Evolutionary conservation across 1,140 invertebrate genomes (phyloP).

Genomic region (Tetraneura akinire): DNA sequence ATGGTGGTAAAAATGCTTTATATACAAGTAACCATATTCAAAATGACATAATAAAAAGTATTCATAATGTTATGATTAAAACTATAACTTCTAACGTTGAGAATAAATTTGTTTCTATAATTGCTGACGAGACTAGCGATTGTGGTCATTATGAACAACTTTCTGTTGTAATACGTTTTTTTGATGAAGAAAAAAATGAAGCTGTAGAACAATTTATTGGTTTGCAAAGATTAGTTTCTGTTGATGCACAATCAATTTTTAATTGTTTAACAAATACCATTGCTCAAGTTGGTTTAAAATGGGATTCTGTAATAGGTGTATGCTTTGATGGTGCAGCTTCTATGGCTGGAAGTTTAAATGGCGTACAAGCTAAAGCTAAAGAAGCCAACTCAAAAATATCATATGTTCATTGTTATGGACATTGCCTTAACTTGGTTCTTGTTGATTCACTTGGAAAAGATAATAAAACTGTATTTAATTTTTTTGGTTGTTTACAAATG

Average conservation of each 20-base stretch:
- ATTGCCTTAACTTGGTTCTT: not conserved
- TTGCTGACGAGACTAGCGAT: not conserved
- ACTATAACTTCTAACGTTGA: not conserved
- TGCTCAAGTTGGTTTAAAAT: not conserved
- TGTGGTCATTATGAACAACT: conserved; percentile 11
- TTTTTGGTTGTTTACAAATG: not conserved
- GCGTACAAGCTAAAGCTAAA: not conserved
- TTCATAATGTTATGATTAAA: not conserved
- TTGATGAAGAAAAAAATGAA: no score
- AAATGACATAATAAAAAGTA: not conserved
- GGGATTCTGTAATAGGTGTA: not conserved
- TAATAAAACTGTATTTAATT: not conserved
- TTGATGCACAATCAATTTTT: not conserved
- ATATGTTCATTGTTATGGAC: not conserved
- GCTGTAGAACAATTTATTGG: not conserved
- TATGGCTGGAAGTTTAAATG: not conserved
- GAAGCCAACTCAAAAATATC: not conserved
- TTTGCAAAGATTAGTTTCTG: not conserved
- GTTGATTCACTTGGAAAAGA: not conserved
- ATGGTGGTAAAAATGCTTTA: no score
- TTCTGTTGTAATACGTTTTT: not conserved
- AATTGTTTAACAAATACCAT: not conserved
- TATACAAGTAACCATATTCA: no score
- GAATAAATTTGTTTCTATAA: not conserved
- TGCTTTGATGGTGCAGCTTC: not conserved